These are phyloP conservation scores for Leptogaster cylindrica DNA, from an alignment of 2,888 invertebrate species.

Conservation along the genomic window DNA sequence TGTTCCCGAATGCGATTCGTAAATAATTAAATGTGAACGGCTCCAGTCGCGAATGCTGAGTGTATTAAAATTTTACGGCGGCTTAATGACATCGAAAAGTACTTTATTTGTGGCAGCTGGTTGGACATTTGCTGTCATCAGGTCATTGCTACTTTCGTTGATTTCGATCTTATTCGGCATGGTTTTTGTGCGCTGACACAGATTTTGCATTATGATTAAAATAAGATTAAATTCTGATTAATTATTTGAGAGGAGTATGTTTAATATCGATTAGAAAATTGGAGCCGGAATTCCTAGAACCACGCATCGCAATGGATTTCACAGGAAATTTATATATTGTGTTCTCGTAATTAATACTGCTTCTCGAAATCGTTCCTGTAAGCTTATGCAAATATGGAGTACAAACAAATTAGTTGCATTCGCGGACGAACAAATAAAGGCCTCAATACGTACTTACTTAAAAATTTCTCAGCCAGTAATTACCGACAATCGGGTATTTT, in stretches of 20 bases:
- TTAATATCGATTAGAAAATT: not conserved
- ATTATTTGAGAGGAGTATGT: not conserved
- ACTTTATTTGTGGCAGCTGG: constrained; percentile 4
- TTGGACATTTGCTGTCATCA: not conserved
- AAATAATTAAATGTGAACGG: constrained; percentile 34
- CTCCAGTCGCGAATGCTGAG: constrained; percentile 15
- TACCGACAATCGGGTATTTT: not conserved
- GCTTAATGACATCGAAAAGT: constrained; percentile 2
- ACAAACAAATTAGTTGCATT: not conserved
- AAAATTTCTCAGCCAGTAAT: constrained; percentile 3
- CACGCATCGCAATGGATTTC: no score
- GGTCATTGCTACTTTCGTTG: not conserved
- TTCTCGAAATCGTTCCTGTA: not conserved
- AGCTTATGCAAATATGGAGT: not conserved
- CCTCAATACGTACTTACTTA: not conserved
- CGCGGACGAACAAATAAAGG: not conserved
- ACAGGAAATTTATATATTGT: no score
- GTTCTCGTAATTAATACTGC: not conserved
- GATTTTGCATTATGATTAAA: not conserved
- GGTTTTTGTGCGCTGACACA: constrained; percentile 1
- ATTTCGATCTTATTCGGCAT: no score
- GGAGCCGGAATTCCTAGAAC: not conserved
- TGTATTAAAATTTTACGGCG: constrained; percentile 36
- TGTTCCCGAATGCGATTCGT: constrained; percentile 4
- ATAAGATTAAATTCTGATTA: not conserved